Base-by-base conservation (phyloP, 2,797 vertebrate species). In the Mus minutoides region DNA sequence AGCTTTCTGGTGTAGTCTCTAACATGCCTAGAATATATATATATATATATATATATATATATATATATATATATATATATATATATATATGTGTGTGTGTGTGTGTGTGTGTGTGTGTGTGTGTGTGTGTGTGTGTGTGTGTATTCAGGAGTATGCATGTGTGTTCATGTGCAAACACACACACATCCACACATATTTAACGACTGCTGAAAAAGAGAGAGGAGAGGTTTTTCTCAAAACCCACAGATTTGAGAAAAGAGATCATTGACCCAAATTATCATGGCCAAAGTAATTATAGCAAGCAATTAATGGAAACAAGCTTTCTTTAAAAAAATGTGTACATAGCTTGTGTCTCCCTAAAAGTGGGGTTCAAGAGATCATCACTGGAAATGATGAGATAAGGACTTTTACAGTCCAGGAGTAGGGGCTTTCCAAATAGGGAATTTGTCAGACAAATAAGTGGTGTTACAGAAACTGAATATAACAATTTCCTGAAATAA, bases 121-220 rank as follows among this genome's bases (percentile, higher is more conserved):
- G n/a, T n/a, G n/a, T n/a, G n/a, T n/a, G n/a, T n/a, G n/a, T n/a
- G n/a, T n/a, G n/a, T n/a, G n/a, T n/a, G n/a, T n/a, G n/a, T 21
- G 17, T 7, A 84, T 84, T 84, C 31, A 64, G 58, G 58, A 46
- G 43, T 34, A 62, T 0, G 43, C 37, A 83, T 26, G 37, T 34
- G 31, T 34, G 64, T 6, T 6, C 52, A 22, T 1, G 9, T 40
- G 37, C 37, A 58, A 24, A 58, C 6, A 6, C 0, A 0, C 0
- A 0, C 17, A 22, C 17, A 54, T 11, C 21, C 7, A 77, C 29
- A 77, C 26, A 77, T 31, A 78, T 14, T 31, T 10, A 62, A 67
- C 10, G 22, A 49, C n/a, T 24, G 22, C n/a, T 31, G 13, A 69
- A 52, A 86, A 52, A 86, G 62, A 49, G 19, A 49, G 11, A 49